phyloP scores from a whole-genome alignment of 64 coral and sea anemone genomes.

The Stylophora pistillata region DNA sequence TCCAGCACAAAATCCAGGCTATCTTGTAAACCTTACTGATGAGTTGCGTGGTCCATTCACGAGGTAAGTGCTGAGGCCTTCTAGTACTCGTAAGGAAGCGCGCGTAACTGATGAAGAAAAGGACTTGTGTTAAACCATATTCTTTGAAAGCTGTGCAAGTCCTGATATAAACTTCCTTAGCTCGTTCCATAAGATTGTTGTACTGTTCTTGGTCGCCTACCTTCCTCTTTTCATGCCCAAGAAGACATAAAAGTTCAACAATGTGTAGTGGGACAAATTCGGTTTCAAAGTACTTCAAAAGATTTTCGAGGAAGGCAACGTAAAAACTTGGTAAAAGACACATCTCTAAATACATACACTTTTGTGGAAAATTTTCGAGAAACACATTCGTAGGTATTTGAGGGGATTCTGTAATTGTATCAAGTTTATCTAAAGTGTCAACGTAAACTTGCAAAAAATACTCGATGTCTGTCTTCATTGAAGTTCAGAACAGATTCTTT shows the following conservation, averaged over 20 bases:
- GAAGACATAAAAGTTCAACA: constrained; percentile 21
- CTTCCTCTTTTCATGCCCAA: constrained; percentile 43
- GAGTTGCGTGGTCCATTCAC: neutral
- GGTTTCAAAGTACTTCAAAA: neutral
- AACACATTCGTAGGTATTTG: neutral
- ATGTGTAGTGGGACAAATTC: neutral
- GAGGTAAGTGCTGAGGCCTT: neutral
- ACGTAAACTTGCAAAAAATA: constrained; percentile 13
- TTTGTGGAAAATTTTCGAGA: neutral
- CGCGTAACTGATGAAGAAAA: constrained; percentile 16
- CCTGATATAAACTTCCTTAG: neutral
- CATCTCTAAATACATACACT: constrained; percentile 24
- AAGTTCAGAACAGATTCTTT: constrained; percentile 48
- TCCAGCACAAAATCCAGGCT: neutral
- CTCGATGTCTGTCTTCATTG: constrained; percentile 47
- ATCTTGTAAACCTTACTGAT: neutral
- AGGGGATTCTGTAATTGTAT: neutral
- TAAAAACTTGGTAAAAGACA: constrained; percentile 6
- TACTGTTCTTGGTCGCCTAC: neutral
- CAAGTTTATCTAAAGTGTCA: neutral
- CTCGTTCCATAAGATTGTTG: neutral
- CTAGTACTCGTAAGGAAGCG: neutral
- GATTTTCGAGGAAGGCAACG: neutral
- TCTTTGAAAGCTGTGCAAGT: neutral
- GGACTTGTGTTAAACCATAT: neutral